These are phyloP conservation scores for Manis javanica DNA, from an alignment of 2,797 vertebrate genomes.

Conservation along the genomic window DNA sequence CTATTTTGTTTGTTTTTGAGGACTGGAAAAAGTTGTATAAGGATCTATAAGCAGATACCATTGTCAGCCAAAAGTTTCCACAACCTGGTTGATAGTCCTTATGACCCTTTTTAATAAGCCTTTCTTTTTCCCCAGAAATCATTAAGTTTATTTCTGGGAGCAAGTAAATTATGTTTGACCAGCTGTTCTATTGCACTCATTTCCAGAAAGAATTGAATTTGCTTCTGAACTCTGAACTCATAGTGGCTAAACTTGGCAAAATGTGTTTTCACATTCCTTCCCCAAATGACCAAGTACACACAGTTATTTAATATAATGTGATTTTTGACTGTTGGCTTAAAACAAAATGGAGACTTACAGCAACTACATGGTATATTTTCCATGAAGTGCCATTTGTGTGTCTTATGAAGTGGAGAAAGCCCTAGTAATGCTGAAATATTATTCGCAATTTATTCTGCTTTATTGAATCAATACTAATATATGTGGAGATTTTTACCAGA, in stretches of 20 bases:
- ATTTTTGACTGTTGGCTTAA: conserved; percentile 52
- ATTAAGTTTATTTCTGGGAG: conserved; percentile 77
- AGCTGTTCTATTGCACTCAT: conserved; percentile 79
- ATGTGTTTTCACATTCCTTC: conserved; percentile 67
- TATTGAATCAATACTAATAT: conserved; percentile 74
- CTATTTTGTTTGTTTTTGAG: neutral
- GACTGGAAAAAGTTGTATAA: neutral
- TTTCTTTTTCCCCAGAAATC: conserved; percentile 49
- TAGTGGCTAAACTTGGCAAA: conserved; percentile 73
- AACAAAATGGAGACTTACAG: conserved; percentile 53
- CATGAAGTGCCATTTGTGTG: conserved; percentile 35
- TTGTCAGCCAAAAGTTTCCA: conserved; percentile 56
- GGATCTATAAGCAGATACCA: neutral
- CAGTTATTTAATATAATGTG: conserved; percentile 69
- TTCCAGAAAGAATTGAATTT: conserved; percentile 82
- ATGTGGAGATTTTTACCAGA: conserved; percentile 45
- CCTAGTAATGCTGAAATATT: conserved; percentile 58
- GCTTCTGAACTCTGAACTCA: conserved; percentile 79
- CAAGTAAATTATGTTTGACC: conserved; percentile 80
- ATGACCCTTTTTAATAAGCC: conserved; percentile 65
- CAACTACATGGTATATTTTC: conserved; percentile 31
- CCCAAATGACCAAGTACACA: conserved; percentile 63
- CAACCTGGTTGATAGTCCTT: conserved; percentile 65
- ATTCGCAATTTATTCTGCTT: conserved; percentile 71
- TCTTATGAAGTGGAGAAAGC: conserved; percentile 48